Percentiles rank a stretch among this genome's conserved stretches.
Conservation (phyloP, 2,797 vertebrate genomes). For the Galagoides demidoff region DNA sequence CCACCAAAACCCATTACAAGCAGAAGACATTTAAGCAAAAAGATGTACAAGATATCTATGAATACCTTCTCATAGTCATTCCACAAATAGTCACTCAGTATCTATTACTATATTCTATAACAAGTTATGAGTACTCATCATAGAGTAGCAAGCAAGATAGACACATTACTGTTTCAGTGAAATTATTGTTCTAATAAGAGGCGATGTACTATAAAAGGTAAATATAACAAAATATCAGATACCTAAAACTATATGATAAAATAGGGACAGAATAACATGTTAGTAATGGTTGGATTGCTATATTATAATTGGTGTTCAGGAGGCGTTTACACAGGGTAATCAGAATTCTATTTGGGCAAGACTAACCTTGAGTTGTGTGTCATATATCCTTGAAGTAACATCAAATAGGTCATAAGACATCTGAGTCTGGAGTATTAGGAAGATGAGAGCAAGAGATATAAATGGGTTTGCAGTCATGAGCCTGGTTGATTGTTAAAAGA, state of each 20-base stretch:
- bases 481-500: not conserved
- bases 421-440: not conserved
- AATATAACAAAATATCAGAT: not conserved
- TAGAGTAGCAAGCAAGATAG: not conserved
- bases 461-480: not conserved
- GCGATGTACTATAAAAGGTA: not conserved
- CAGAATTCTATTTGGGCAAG: not conserved
- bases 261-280: not conserved
- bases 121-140: not conserved
- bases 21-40: constrained; percentile 5
- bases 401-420: not conserved
- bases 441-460: not conserved
- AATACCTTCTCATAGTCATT: not conserved
- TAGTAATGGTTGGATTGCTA: not conserved
- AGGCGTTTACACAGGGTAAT: not conserved
- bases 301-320: not conserved
- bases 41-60: not conserved
- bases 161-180: not conserved
- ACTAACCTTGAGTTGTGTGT: not conserved
- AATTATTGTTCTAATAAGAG: not conserved
- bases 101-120: not conserved
- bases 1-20: not conserved
- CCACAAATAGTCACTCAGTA: not conserved
- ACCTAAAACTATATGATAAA: not conserved
- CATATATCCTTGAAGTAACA: not conserved